Evolutionary conservation across 2,888 invertebrate species (phyloP).

Genomic region (Phymatocera aterrima): DNA sequence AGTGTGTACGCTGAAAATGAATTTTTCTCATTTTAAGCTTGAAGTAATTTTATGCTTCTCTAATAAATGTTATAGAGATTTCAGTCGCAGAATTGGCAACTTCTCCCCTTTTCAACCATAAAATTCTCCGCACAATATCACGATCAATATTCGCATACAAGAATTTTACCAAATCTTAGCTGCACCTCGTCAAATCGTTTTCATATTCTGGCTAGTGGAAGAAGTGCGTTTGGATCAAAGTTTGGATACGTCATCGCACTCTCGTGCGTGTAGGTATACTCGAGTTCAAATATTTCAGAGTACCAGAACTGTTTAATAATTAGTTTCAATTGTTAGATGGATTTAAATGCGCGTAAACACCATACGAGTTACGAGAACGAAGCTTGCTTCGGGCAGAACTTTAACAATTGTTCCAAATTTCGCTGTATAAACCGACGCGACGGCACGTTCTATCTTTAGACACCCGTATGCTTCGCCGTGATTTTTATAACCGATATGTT

Average conservation of each 20-base stretch:
- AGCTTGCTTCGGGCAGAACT: neutral
- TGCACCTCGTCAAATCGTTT: neutral
- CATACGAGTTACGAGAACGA: neutral
- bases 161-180: neutral
- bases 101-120: too few species aligned
- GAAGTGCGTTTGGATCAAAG: too few species aligned
- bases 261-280: too few species aligned
- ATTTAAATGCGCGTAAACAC: neutral
- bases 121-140: too few species aligned
- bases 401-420: neutral
- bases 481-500: slow-evolving; percentile 18
- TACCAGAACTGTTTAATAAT: neutral
- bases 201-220: neutral
- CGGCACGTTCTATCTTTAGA: neutral
- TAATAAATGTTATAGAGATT: too few species aligned
- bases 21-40: too few species aligned
- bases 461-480: neutral
- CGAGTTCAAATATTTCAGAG: neutral
- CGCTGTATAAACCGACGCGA: neutral
- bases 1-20: neutral
- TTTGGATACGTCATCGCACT: too few species aligned
- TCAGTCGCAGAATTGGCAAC: too few species aligned
- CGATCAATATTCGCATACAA: too few species aligned
- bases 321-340: slow-evolving; percentile 8
- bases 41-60: too few species aligned